Base-by-base conservation (phyloP, 2,113 vertebrate species). In the Narcine bancroftii region DNA sequence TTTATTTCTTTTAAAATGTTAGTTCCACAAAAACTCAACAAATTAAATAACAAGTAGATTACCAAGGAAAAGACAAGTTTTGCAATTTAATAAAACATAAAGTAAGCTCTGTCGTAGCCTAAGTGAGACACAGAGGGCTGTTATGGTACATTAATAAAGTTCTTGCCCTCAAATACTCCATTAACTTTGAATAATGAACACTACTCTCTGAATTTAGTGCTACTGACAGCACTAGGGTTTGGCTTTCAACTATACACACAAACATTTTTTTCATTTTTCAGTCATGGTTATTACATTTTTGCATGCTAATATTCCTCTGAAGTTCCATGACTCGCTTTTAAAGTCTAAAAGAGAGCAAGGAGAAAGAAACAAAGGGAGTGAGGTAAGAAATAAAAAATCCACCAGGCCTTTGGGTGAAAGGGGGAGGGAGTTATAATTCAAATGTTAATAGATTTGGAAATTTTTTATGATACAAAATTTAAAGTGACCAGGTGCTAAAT, bases 281-380 rank as follows among this genome's bases (percentile, higher is more conserved):
- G 92, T 93, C 91, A 92, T 79, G 24, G 92, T 79, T 72, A 60
- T 93, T 92, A 92, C 72, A 92, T 92, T 83, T 92, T 91, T 47
- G 92, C 92, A 92, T 93, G 21, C 93, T 93, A 69, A 66, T 92
- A 92, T 92, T 93, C 81, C 39, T 79, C 53, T 89, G 92, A 89
- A 76, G 75, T 93, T 39, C 85, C 92, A 66, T 94, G 95, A 96
- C 93, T 96, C 95, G 93, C 95, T 94, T 93, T 63, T 9, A 24
- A 71, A 89, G 94, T 94, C 93, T 93, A 94, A 93, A 95, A 94
- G 94, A 89, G 94, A 89, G 42, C 73, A 79, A 89, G 92, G 87
- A 93, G 92, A 89, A 81, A 92, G 72, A 92, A 83, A 56, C 45
- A 50, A 71, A 45, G 65, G 9, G 39, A 91, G 39, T 29, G 21